Conservation (phyloP, 2,797 vertebrate species). For the Oreortyx pictus region DNA sequence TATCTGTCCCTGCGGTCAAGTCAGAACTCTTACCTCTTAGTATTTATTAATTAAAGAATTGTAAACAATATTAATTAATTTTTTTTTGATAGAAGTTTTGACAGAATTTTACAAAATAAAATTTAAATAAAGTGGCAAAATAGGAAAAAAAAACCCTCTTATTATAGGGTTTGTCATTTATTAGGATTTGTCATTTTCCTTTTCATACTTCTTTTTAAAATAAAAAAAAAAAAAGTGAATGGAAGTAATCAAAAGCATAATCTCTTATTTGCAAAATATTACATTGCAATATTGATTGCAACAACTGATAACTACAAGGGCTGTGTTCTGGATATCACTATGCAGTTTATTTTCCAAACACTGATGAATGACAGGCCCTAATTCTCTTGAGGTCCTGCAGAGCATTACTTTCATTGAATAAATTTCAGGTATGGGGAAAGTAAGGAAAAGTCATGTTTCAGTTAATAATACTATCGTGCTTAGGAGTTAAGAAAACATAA, state of each 20-base stretch:
- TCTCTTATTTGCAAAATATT: accelerated
- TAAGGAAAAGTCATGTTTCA: background rate
- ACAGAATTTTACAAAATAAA: background rate
- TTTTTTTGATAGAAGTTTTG: background rate
- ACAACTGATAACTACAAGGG: background rate
- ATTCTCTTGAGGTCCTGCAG: background rate
- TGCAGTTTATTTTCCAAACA: background rate
- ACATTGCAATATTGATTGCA: background rate
- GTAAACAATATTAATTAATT: background rate
- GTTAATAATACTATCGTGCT: background rate
- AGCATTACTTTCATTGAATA: background rate
- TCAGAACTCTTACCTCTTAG: background rate
- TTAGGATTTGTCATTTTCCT: background rate
- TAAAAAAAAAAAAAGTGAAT: background rate
- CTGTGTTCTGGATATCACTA: background rate
- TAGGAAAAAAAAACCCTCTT: background rate
- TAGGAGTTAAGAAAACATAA: background rate
- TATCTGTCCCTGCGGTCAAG: background rate
- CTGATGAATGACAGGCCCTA: background rate
- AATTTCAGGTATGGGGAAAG: background rate
- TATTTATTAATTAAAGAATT: background rate
- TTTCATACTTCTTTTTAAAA: background rate
- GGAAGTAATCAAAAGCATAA: background rate
- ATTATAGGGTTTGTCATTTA: background rate
- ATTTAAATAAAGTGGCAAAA: background rate